phyloP scores from a whole-genome alignment of 2,888 invertebrate species.

The Lycophotia porphyrea region DNA sequence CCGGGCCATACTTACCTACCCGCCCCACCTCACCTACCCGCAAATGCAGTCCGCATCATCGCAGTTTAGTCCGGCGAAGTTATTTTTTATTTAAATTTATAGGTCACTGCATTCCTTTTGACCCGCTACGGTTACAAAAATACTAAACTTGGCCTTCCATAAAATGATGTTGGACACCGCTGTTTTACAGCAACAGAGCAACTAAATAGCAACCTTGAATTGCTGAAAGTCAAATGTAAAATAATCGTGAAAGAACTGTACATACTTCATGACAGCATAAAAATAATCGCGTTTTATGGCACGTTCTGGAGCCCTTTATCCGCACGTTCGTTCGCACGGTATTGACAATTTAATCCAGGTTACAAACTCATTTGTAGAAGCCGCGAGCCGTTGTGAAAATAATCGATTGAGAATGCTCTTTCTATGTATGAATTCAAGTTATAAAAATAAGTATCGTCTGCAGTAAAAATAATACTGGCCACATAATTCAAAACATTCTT shows the following conservation, averaged over 20 bases:
- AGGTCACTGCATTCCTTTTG: too few relatives aligned
- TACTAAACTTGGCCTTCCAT: too few relatives aligned
- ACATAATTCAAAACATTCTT: too few relatives aligned
- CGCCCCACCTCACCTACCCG: too few relatives aligned
- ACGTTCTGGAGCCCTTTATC: neutral
- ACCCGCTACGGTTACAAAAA: too few relatives aligned
- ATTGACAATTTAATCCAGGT: constrained; percentile 1
- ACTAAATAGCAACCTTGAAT: neutral
- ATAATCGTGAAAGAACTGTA: neutral
- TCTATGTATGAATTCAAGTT: neutral
- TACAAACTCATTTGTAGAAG: neutral
- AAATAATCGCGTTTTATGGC: neutral
- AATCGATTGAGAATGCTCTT: neutral
- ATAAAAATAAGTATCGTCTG: neutral
- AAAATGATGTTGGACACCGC: too few relatives aligned
- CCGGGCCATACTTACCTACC: too few relatives aligned
- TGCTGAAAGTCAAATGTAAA: neutral
- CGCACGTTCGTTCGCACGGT: neutral
- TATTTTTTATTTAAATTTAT: too few relatives aligned
- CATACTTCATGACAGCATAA: neutral
- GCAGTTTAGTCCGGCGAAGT: too few relatives aligned
- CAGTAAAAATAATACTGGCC: neutral
- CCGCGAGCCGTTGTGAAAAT: neutral
- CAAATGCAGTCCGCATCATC: too few relatives aligned
- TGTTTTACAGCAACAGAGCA: too few relatives aligned